Evolutionary conservation across 2,113 vertebrate species (phyloP).

Genomic region (Campylomormyrus tamandua): DNA sequence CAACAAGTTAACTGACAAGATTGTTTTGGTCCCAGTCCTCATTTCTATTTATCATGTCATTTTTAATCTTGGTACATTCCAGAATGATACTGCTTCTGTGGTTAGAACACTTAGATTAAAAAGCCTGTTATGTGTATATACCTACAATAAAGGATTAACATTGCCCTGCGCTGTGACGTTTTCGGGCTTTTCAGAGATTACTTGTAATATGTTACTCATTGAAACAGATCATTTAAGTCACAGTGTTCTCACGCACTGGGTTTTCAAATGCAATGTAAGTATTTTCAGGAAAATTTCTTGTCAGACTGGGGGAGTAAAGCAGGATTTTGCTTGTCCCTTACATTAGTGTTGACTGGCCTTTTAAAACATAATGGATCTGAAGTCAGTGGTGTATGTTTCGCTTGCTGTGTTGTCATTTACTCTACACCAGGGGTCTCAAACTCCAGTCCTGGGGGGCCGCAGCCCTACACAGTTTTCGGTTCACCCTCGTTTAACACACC

Average conservation of each 20-base stretch:
- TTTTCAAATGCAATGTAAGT: neutral
- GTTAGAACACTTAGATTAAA: neutral
- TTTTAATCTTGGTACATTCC: neutral
- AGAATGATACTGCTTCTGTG: neutral
- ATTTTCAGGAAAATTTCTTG: neutral
- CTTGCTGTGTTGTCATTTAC: neutral
- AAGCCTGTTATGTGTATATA: neutral
- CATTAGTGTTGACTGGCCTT: neutral
- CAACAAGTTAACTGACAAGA: neutral
- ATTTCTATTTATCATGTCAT: neutral
- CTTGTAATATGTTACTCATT: neutral
- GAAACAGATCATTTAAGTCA: neutral
- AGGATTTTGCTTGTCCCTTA: neutral
- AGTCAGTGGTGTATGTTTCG: neutral
- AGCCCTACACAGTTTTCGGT: too few species aligned
- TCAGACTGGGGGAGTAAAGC: neutral
- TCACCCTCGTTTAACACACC: too few species aligned
- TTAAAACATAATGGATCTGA: neutral
- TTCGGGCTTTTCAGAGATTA: neutral
- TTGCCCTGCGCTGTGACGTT: neutral
- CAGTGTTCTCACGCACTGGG: neutral
- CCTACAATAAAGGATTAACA: neutral
- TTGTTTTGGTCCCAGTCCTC: too few species aligned
- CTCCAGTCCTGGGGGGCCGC: too few species aligned
- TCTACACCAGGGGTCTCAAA: too few species aligned